Percentiles rank a stretch among this genome's conserved stretches.
Evolutionary conservation across 1,140 invertebrate genomes (phyloP).

Genomic region (Sogatella furcifera): DNA sequence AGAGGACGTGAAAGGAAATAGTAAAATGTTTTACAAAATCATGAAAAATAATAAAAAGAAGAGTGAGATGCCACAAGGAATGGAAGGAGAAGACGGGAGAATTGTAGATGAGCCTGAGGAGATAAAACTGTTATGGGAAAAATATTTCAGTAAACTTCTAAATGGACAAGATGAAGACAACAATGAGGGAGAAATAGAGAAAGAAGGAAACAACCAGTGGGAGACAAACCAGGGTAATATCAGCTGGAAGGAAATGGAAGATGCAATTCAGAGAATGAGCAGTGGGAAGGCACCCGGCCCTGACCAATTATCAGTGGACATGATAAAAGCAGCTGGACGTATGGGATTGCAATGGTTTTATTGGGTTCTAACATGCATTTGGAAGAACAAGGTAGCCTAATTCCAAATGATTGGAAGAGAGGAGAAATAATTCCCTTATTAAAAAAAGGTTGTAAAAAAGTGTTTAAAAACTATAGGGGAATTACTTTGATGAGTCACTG

Average conservation of each 20-base stretch:
- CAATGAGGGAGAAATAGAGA: not conserved
- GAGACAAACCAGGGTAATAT: not conserved
- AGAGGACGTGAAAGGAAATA: no score
- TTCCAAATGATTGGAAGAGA: not conserved
- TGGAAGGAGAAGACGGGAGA: no score
- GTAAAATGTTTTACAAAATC: no score
- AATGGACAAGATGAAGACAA: not conserved
- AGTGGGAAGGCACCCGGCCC: not conserved
- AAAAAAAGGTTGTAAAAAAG: not conserved
- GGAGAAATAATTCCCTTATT: not conserved
- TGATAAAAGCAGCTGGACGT: not conserved
- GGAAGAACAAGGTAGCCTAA: not conserved
- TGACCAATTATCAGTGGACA: not conserved
- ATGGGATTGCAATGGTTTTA: not conserved
- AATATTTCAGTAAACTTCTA: conserved; percentile 1
- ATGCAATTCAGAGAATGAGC: not conserved
- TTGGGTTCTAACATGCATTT: not conserved
- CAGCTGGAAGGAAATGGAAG: not conserved
- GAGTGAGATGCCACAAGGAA: no score
- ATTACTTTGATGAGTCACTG: not conserved
- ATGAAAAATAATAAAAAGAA: no score
- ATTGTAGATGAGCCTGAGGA: no score
- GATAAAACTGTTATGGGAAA: not conserved
- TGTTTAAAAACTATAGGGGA: not conserved
- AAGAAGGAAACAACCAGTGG: not conserved